phyloP scores from a whole-genome alignment of 2,113 vertebrate species.

The Oryzias javanicus region DNA sequence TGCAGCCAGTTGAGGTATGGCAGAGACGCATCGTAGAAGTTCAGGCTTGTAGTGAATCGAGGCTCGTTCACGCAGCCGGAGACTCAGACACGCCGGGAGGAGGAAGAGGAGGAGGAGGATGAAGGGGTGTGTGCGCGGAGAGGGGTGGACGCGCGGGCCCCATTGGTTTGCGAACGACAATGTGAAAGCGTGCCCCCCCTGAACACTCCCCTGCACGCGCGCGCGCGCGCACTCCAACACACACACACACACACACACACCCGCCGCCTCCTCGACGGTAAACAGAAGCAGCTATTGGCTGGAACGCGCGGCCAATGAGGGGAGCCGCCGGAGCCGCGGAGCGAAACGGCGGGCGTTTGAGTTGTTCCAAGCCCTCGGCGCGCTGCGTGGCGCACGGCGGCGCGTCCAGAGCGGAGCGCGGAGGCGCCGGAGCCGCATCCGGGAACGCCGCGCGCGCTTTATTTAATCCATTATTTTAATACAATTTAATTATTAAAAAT shows the following conservation, averaged over 20 bases:
- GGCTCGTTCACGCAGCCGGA: slow-evolving; percentile 83
- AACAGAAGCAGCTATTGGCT: slow-evolving; percentile 81
- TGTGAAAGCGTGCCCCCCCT: slow-evolving; percentile 90
- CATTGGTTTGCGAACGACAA: slow-evolving; percentile 83
- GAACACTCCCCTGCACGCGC: slow-evolving; percentile 69
- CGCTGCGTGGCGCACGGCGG: slow-evolving; percentile 41
- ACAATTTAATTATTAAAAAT: too few relatives aligned
- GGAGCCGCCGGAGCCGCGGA: slow-evolving; percentile 55
- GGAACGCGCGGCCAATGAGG: slow-evolving; percentile 70
- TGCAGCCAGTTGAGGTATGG: slow-evolving; percentile 76
- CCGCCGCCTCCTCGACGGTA: slow-evolving; percentile 53
- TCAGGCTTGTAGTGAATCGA: slow-evolving; percentile 82
- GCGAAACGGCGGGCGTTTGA: slow-evolving; percentile 76
- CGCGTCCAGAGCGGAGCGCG: slow-evolving; percentile 13
- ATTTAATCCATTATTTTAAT: too few relatives aligned
- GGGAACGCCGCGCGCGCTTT: too few relatives aligned
- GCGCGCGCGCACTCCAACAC: not conserved
- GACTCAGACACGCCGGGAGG: slow-evolving; percentile 80
- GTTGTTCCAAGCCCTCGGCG: slow-evolving; percentile 72
- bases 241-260: too few relatives aligned
- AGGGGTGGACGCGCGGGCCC: slow-evolving; percentile 69
- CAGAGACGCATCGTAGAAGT: slow-evolving; percentile 76
- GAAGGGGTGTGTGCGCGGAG: slow-evolving; percentile 42
- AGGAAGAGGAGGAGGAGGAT: slow-evolving; percentile 45
- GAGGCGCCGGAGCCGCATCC: slow-evolving; percentile 24